phyloP scores from a whole-genome alignment of 2,113 vertebrate species.

The Lates calcarifer region DNA sequence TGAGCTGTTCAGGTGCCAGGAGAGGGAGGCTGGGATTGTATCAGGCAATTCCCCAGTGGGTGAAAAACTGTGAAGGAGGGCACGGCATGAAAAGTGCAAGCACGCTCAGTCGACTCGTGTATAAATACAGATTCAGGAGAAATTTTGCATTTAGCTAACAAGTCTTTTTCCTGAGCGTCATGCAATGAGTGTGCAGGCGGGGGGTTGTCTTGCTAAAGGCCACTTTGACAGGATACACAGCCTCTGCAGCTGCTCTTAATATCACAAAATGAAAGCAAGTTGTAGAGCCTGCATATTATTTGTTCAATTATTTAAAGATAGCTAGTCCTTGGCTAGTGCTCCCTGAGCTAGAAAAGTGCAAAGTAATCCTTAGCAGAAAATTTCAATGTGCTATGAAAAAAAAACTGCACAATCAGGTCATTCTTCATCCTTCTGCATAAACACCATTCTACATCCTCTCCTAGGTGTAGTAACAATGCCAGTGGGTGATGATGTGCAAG shows the following conservation, averaged over 20 bases:
- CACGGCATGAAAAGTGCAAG: constrained; percentile 7
- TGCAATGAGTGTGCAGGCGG: constrained; percentile 21
- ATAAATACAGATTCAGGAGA: constrained; percentile 7
- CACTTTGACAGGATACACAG: neutral
- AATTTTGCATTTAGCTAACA: constrained; percentile 1
- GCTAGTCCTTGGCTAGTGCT: neutral
- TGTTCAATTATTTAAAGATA: neutral
- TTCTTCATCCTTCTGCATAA: too few relatives aligned
- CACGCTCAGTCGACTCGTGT: neutral
- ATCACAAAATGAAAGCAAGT: neutral
- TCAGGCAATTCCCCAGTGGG: constrained; percentile 17
- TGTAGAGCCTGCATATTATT: too few relatives aligned
- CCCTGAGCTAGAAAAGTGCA: neutral
- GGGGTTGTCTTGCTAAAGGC: neutral
- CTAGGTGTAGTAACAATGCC: constrained; percentile 20
- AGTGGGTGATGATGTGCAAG: constrained; percentile 27
- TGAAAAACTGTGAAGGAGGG: constrained; percentile 16
- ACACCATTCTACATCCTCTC: neutral
- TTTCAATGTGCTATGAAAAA: neutral
- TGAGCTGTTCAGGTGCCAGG: constrained; percentile 29
- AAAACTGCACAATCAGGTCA: neutral
- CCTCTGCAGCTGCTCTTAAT: neutral
- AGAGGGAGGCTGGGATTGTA: constrained; percentile 28
- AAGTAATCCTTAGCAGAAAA: neutral
- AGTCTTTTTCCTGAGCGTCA: neutral